A percentile compares a stretch with the other conserved stretches of the same genome.
Conservation (phyloP, 2,888 invertebrate species). For the Drosophila suboccidentalis region DNA sequence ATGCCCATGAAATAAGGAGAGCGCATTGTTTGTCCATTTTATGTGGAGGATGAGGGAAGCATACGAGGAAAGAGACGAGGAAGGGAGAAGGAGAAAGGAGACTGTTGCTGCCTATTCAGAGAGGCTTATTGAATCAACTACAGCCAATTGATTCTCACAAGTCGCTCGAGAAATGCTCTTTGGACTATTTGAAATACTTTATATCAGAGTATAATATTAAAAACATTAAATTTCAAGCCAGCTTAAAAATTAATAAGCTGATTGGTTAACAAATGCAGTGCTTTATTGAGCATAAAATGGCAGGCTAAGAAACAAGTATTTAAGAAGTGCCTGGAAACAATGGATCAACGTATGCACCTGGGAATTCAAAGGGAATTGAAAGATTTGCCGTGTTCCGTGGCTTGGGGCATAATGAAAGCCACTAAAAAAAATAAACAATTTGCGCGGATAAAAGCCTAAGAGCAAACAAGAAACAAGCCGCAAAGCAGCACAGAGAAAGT, state of each 20-base stretch:
- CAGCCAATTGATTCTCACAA: conserved; percentile 20
- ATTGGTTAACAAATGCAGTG: neutral
- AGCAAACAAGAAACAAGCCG: conserved; percentile 57
- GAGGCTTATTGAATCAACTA: conserved; percentile 22
- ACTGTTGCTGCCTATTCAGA: conserved; percentile 12
- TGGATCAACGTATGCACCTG: conserved; percentile 3
- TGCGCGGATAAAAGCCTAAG: conserved; percentile 67
- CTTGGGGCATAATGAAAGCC: conserved; percentile 64
- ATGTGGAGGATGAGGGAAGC: conserved; percentile 4
- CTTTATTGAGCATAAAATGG: conserved; percentile 1
- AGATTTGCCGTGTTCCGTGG: conserved; percentile 33
- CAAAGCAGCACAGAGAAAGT: conserved; percentile 10
- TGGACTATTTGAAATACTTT: neutral
- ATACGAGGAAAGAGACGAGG: neutral
- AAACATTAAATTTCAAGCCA: neutral
- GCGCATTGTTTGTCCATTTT: conserved; percentile 60
- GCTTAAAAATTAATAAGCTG: neutral
- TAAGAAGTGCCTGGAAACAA: neutral
- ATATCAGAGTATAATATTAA: neutral
- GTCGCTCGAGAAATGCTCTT: neutral
- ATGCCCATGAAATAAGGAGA: conserved; percentile 45
- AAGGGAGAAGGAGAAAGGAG: too few relatives aligned
- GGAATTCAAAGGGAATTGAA: conserved; percentile 38
- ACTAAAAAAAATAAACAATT: conserved; percentile 79
- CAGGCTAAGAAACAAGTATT: neutral